Percentiles rank a stretch among this genome's conserved stretches.
Conservation (phyloP, 2,888 invertebrate genomes). For the Cecidostiba fungosa region DNA sequence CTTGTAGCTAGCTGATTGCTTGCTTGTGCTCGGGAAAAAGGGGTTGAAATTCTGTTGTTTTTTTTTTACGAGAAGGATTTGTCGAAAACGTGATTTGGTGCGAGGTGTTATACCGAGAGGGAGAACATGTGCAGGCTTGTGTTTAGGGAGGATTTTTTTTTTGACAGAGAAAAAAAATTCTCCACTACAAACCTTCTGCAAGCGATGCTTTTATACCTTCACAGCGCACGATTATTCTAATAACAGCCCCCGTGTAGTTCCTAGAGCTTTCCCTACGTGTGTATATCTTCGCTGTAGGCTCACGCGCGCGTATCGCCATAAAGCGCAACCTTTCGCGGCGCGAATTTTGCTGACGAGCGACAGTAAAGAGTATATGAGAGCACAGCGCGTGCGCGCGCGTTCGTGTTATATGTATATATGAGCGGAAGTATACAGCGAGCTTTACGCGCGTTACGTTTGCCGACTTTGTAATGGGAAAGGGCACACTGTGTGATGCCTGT, state of each 20-base stretch:
- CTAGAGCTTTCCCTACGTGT: background rate
- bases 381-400: background rate
- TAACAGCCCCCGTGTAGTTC: background rate
- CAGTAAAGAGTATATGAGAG: constrained; percentile 37
- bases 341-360: constrained; percentile 46
- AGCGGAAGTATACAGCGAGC: background rate
- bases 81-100: background rate
- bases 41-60: background rate
- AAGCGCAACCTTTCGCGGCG: constrained; percentile 23
- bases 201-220: background rate
- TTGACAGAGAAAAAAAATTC: too few relatives aligned
- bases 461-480: background rate
- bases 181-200: too few relatives aligned
- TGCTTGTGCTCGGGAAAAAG: background rate
- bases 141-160: background rate
- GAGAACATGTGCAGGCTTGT: background rate
- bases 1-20: background rate
- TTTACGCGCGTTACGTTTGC: constrained; percentile 13
- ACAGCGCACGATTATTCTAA: background rate
- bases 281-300: background rate
- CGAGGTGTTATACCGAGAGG: background rate
- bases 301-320: constrained; percentile 18
- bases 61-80: background rate
- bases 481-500: background rate
- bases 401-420: background rate